Conservation (phyloP, 2,113 vertebrate species). For the Anguilla rostrata region DNA sequence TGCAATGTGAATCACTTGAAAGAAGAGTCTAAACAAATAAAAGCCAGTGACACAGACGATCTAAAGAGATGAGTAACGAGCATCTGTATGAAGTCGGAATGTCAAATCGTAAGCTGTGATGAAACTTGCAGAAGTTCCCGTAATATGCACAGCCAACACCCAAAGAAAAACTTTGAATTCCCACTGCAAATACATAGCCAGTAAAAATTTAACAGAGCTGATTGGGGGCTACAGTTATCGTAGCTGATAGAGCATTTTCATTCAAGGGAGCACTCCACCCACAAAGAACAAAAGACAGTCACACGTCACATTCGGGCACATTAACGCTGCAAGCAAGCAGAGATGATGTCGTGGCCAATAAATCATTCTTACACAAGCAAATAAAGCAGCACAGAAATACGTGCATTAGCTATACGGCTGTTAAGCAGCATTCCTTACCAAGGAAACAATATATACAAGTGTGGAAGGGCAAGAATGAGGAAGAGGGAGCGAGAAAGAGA, state of each 20-base stretch:
- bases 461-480: not conserved
- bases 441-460: not conserved
- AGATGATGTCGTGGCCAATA: not conserved
- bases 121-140: not conserved
- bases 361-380: not conserved
- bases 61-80: not conserved
- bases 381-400: not conserved
- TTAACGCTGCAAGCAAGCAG: not conserved
- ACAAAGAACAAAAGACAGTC: not conserved
- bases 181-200: not conserved
- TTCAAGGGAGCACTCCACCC: not conserved
- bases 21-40: not conserved
- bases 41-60: not conserved
- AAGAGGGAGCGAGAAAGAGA: not conserved
- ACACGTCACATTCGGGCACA: not conserved
- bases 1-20: not conserved
- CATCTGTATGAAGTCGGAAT: not conserved
- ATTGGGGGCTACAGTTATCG: not conserved
- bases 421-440: not conserved
- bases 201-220: not conserved
- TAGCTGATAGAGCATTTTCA: not conserved
- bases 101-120: not conserved
- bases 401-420: not conserved
- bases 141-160: not conserved
- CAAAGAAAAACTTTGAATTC: not conserved